These are phyloP conservation scores for Sapajus apella DNA, from an alignment of 2,113 vertebrate genomes.

Conservation along the genomic window DNA sequence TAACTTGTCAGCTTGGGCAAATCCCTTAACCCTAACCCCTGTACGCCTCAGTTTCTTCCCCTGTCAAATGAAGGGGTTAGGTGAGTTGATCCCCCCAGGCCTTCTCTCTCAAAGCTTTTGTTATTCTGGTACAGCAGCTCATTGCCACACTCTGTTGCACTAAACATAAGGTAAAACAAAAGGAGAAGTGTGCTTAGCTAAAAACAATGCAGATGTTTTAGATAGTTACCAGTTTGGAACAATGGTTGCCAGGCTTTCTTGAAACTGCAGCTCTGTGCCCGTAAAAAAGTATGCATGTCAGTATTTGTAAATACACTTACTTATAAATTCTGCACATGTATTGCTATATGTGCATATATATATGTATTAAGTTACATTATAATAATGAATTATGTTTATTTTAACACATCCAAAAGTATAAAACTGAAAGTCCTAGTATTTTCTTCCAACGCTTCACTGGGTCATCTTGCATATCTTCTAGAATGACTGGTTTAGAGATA, in stretches of 20 bases:
- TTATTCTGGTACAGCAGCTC: not conserved
- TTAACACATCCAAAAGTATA: not conserved
- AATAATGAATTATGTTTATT: not conserved
- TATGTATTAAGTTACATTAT: not conserved
- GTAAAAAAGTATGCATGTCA: not conserved
- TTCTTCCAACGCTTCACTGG: not conserved
- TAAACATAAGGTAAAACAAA: constrained; percentile 12
- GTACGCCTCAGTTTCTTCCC: constrained; percentile 76
- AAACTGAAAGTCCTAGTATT: not conserved
- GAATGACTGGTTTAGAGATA: not conserved
- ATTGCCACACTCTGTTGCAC: not conserved
- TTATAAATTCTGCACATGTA: not conserved
- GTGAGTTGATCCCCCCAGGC: constrained; percentile 35
- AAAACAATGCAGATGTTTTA: not conserved
- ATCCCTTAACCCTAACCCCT: constrained; percentile 78
- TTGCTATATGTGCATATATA: not conserved
- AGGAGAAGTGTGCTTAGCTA: not conserved
- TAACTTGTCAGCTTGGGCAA: constrained; percentile 73
- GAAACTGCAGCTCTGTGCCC: not conserved
- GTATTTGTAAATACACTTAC: not conserved
- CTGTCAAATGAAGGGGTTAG: constrained; percentile 71
- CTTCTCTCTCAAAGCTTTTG: constrained; percentile 42
- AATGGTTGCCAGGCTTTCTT: not conserved
- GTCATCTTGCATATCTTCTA: not conserved
- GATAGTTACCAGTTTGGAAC: not conserved